Percentiles rank a stretch among this genome's conserved stretches.
These are phyloP conservation scores for Bombyx huttoni DNA, from an alignment of 2,888 invertebrate genomes.

Conservation along the genomic window DNA sequence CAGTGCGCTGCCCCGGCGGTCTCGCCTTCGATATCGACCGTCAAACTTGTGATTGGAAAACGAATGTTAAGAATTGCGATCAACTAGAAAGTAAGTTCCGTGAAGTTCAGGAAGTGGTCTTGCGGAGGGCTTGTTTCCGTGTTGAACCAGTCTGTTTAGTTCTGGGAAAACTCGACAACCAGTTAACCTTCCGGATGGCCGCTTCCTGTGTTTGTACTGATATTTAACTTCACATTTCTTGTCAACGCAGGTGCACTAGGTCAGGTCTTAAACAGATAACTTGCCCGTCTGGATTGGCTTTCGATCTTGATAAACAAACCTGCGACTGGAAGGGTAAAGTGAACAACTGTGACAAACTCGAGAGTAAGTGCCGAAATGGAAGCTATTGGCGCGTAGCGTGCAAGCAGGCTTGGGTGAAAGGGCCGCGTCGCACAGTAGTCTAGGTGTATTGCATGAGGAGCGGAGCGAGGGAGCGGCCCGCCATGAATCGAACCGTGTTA, in stretches of 20 bases:
- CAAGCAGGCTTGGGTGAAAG: constrained; percentile 68
- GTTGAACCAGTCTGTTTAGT: constrained; percentile 20
- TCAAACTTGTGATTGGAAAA: constrained; percentile 97
- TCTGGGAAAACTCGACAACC: constrained; percentile 20
- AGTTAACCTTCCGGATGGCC: constrained; percentile 54
- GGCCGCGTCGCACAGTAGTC: constrained; percentile 67
- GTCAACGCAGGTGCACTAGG: constrained; percentile 88
- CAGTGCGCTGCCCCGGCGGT: constrained; percentile 90
- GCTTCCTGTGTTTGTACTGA: constrained; percentile 47
- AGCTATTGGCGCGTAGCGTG: constrained; percentile 63
- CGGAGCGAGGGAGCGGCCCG: constrained; percentile 38
- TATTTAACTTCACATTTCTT: constrained; percentile 67
- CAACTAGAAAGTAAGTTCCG: constrained; percentile 90
- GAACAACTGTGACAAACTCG: constrained; percentile 95
- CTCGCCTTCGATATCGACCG: constrained; percentile 94
- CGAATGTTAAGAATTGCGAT: constrained; percentile 96
- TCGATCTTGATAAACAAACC: constrained; percentile 98
- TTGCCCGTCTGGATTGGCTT: constrained; percentile 96
- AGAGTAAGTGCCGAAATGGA: constrained; percentile 86
- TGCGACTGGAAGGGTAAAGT: constrained; percentile 99
- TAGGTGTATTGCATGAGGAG: constrained; percentile 68
- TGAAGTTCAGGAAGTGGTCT: constrained; percentile 48
- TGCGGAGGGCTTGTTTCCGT: constrained; percentile 58
- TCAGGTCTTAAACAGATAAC: constrained; percentile 97
- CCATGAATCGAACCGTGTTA: constrained; percentile 32